phyloP scores from a whole-genome alignment of 2,888 invertebrate genomes.

The Oxycera nigricornis region DNA sequence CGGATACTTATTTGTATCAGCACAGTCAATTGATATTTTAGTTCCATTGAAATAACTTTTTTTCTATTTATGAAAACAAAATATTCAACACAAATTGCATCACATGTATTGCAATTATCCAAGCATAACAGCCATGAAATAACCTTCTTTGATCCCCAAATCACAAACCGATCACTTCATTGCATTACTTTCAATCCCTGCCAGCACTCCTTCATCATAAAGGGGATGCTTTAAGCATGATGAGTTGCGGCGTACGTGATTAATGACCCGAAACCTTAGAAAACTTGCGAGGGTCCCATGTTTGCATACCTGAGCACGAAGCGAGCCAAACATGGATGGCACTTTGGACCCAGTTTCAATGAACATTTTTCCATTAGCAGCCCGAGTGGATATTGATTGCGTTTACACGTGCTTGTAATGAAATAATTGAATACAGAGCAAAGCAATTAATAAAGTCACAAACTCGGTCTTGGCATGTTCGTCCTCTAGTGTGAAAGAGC shows the following conservation, averaged over 20 bases:
- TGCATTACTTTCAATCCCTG: too few species aligned
- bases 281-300: neutral
- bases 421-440: constrained; percentile 21
- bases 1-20: too few species aligned
- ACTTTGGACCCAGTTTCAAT: neutral
- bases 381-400: constrained; percentile 28
- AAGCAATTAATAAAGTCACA: constrained; percentile 22
- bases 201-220: too few species aligned
- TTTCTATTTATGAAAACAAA: too few species aligned
- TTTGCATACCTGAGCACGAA: neutral
- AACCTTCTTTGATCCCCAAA: too few species aligned
- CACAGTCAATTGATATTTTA: too few species aligned
- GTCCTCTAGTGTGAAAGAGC: neutral
- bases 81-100: too few species aligned
- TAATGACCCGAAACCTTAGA: constrained; percentile 12
- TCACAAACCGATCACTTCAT: too few species aligned
- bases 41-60: too few species aligned
- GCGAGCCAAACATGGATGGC: neutral
- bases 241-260: neutral
- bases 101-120: too few species aligned
- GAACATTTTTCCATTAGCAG: neutral
- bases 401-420: constrained; percentile 13
- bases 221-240: too few species aligned
- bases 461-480: neutral
- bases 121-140: too few species aligned